phyloP scores from a whole-genome alignment of 2,888 invertebrate species.

The Achlya flavicornis region DNA sequence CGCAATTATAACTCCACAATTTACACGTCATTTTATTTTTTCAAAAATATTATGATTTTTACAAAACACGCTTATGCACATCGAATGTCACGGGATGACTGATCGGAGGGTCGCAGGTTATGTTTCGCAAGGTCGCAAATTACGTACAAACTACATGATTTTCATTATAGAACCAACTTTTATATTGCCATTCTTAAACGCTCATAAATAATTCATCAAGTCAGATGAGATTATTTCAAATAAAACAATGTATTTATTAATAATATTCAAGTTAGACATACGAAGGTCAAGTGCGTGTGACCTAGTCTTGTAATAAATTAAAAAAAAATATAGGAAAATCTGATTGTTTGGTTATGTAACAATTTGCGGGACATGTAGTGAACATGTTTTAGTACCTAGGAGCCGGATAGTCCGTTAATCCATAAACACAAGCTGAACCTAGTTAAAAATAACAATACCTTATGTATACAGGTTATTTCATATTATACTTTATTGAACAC shows the following conservation, averaged over 20 bases:
- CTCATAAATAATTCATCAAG: background rate
- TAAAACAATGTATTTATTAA: background rate
- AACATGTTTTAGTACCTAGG: no score
- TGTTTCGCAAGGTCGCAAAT: background rate
- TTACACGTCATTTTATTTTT: background rate
- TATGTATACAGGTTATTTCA: no score
- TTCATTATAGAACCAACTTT: background rate
- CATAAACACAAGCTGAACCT: no score
- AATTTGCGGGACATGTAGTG: background rate
- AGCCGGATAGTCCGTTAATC: no score
- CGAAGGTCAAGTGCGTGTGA: background rate
- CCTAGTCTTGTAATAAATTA: background rate
- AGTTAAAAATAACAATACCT: no score
- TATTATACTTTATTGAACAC: no score
- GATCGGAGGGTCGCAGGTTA: conserved; percentile 3
- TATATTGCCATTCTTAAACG: background rate
- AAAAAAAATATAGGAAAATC: background rate
- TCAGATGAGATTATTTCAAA: background rate
- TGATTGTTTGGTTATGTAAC: background rate
- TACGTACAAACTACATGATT: background rate
- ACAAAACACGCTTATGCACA: background rate
- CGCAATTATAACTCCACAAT: background rate
- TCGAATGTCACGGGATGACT: conserved; percentile 4
- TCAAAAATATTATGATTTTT: background rate
- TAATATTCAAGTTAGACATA: background rate